phyloP scores from a whole-genome alignment of 2,888 invertebrate genomes.

The Apoda limacodes region DNA sequence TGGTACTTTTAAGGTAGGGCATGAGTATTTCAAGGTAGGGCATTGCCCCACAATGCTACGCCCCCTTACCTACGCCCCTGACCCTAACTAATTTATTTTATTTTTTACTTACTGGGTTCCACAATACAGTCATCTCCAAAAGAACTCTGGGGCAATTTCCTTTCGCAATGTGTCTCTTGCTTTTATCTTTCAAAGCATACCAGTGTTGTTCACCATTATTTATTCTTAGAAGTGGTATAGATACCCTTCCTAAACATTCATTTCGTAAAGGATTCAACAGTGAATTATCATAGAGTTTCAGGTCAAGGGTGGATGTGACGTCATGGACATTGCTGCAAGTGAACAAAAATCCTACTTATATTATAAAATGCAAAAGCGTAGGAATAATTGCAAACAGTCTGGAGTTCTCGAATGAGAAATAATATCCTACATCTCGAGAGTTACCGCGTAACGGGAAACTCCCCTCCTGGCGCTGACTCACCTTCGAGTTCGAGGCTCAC shows the following conservation, averaged over 20 bases:
- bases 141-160: constrained; percentile 52
- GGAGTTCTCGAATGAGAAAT: no score
- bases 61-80: not conserved
- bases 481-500: no score
- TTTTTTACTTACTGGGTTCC: constrained; percentile 49
- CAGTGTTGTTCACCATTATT: constrained; percentile 38
- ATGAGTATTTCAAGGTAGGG: no score
- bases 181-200: constrained; percentile 49
- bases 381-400: no score
- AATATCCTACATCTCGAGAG: no score
- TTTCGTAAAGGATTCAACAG: constrained; percentile 27
- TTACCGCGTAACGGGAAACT: no score
- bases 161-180: constrained; percentile 36
- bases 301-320: constrained; percentile 44
- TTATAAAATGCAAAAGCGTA: no score
- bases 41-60: no score
- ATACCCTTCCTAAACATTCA: constrained; percentile 42
- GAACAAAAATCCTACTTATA: no score
- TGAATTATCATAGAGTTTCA: constrained; percentile 44
- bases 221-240: constrained; percentile 47
- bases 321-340: constrained; percentile 52
- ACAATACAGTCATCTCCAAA: constrained; percentile 44
- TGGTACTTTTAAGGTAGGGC: no score
- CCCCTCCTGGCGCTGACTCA: no score
- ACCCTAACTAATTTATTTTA: not conserved